Conservation (phyloP, 2,113 vertebrate genomes). For the Rhinoptilus africanus region DNA sequence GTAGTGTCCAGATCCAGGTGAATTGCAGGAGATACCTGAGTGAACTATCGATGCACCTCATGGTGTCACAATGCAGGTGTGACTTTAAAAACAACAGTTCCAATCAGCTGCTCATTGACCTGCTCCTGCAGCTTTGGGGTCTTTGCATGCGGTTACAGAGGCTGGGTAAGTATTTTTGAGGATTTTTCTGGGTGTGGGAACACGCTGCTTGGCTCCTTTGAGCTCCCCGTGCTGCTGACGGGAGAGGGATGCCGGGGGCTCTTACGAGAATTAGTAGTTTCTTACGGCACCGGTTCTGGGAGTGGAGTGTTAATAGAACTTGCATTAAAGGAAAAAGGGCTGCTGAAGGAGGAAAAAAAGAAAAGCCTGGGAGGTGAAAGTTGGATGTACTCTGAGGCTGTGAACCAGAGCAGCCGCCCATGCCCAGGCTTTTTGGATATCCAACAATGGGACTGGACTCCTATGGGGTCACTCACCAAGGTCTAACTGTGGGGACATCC, state of each 20-base stretch:
- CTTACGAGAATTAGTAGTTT: neutral
- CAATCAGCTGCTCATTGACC: neutral
- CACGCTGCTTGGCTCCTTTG: neutral
- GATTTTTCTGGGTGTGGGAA: neutral
- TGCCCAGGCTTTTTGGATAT: neutral
- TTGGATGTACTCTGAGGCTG: neutral
- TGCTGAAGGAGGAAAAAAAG: neutral
- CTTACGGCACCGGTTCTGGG: neutral
- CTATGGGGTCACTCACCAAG: rapidly evolving
- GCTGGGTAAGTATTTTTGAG: neutral
- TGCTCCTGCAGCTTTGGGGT: neutral
- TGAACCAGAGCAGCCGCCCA: neutral
- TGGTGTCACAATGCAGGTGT: rapidly evolving
- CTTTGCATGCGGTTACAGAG: neutral
- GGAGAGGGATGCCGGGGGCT: neutral
- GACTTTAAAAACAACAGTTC: neutral
- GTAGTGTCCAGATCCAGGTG: neutral
- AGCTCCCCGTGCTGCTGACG: neutral
- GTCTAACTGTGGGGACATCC: neutral
- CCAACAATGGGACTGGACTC: neutral
- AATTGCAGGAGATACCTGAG: neutral
- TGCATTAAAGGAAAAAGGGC: neutral
- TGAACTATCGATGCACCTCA: neutral
- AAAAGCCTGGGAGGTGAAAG: neutral
- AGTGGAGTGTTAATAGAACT: neutral